Evolutionary conservation across 2,888 invertebrate genomes (phyloP), one percentile per base, ranked within the genome.

Genomic region (Miltochrista miniata): DNA sequence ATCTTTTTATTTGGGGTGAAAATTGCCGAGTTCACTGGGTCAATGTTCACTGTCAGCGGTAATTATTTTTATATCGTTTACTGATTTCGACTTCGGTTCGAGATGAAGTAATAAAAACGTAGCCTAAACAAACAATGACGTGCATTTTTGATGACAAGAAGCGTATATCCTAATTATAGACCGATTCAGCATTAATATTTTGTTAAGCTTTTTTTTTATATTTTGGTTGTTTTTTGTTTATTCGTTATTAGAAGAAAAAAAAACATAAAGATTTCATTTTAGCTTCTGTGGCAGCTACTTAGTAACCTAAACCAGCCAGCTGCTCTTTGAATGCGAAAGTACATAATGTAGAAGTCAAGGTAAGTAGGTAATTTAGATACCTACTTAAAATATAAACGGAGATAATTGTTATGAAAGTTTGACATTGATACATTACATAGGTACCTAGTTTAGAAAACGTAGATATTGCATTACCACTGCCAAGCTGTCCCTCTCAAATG

Each of bases 1-100:
- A 80, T 82, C 75, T 83, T 84, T 89, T 82, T 73, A 72, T 73
- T 59, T 68, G 70, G 77, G 78, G 75, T 72, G 68, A 71, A 63
- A 72, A 61, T 62, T 45, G 61, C 58, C 50, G 61, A 72, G 81
- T 77, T 84, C 81, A 84, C 68, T 85, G 71, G 86, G 86, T 88
- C 84, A 61, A 42, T 34, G 56, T 51, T 54, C 51, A 54, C 48
- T 46, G 53, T 31, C 44, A 62, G 54, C 54, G 53, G 51, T 51
- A 45, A 69, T 66, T 69, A 49, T 53, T 51, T 51, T 56, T 38
- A 35, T 53, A 53, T 51, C 18, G 36, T 59, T 48, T 33, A 39
- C 14, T 45, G 42, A 41, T 31, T 43, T 48, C 18, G 7, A 13
- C 29, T 37, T 31, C 44, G n/a, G 0, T 36, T 49, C 15, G 31